These are phyloP conservation scores for Sesamia inferens DNA, from an alignment of 2,888 invertebrate genomes.

Conservation along the genomic window DNA sequence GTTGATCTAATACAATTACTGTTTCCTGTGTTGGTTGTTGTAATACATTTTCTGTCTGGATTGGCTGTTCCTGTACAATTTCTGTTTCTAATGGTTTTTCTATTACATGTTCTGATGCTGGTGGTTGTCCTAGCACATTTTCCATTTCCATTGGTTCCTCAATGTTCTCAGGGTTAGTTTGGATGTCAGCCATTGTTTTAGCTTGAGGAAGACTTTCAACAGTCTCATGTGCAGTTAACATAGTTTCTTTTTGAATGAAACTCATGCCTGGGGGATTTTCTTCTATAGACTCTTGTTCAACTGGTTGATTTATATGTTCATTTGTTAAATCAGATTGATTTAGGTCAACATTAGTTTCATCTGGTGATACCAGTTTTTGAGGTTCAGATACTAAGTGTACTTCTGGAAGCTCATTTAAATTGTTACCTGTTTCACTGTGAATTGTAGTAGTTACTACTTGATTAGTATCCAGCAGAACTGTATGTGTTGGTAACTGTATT, in stretches of 20 bases:
- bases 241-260: slow-evolving; percentile 36
- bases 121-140: slow-evolving; percentile 33
- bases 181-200: slow-evolving; percentile 41
- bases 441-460: slow-evolving; percentile 56
- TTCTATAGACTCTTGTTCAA: slow-evolving; percentile 28
- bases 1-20: slow-evolving; percentile 23
- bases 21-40: slow-evolving; percentile 18
- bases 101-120: slow-evolving; percentile 20
- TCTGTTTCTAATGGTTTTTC: slow-evolving; percentile 30
- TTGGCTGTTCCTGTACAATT: slow-evolving; percentile 20
- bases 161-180: slow-evolving; percentile 28
- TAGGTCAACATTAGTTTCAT: slow-evolving; percentile 45
- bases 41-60: slow-evolving; percentile 31
- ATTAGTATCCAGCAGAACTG: slow-evolving; percentile 59
- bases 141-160: slow-evolving; percentile 35
- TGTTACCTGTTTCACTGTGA: slow-evolving; percentile 57
- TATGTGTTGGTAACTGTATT: slow-evolving; percentile 63
- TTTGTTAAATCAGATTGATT: slow-evolving; percentile 40
- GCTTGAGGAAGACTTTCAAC: slow-evolving; percentile 21
- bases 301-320: slow-evolving; percentile 42
- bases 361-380: slow-evolving; percentile 54
- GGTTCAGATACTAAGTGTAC: slow-evolving; percentile 64
- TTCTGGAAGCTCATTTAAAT: slow-evolving; percentile 70
- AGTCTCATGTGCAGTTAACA: slow-evolving; percentile 21
- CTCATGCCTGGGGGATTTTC: slow-evolving; percentile 8